Conservation (phyloP, 2,797 vertebrate genomes). For the Galago senegalensis region DNA sequence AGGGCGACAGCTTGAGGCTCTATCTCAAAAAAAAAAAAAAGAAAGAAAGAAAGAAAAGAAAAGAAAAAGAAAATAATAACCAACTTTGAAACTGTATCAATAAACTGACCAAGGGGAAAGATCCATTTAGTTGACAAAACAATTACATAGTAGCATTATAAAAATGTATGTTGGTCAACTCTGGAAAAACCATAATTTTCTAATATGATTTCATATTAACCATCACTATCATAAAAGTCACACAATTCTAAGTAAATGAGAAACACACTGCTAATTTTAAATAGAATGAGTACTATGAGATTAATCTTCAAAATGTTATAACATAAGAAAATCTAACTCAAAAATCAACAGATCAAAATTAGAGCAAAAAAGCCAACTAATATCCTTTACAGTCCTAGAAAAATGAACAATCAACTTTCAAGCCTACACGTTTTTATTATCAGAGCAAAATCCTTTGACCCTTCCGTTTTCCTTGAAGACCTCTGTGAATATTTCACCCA, state of each 20-base stretch:
- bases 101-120: constrained; percentile 1
- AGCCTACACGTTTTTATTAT: background rate
- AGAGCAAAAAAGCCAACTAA: constrained; percentile 26
- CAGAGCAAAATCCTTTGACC: background rate
- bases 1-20: too few relatives aligned
- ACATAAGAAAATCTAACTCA: constrained; percentile 34
- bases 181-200: constrained; percentile 1
- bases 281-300: background rate
- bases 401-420: constrained; percentile 36
- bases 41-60: too few relatives aligned
- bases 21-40: too few relatives aligned
- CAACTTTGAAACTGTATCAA: background rate
- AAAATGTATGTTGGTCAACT: constrained; percentile 10
- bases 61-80: background rate
- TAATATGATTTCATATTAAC: background rate
- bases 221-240: background rate
- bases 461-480: background rate
- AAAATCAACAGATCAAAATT: background rate
- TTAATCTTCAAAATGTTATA: constrained; percentile 33
- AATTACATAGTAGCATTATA: constrained; percentile 5
- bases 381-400: background rate
- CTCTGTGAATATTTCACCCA: background rate
- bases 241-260: constrained; percentile 8
- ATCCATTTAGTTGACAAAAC: background rate
- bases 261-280: constrained; percentile 42